Evolutionary conservation across 2,888 invertebrate species (phyloP), one percentile per base, ranked within the genome.

Genomic region (Drosophila pseudotalamancana): DNA sequence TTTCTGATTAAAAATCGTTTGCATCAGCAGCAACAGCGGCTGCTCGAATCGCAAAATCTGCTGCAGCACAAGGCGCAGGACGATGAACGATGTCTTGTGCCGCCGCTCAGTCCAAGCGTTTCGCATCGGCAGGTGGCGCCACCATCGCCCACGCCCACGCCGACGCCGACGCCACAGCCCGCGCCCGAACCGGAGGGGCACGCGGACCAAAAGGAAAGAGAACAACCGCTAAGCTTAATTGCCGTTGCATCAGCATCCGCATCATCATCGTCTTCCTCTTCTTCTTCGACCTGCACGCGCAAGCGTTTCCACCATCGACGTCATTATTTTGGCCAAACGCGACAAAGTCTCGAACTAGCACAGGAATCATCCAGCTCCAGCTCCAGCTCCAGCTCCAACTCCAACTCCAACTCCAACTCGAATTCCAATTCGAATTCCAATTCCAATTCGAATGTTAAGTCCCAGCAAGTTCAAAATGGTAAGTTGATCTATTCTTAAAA

Each of bases 1-100:
- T 97, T 97, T 92, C 92, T 97, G 88, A 96, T 97, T 89, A 97
- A 97, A 93, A 96, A 97, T 92, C 94, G 97, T 91, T 94, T 97
- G 93, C 96, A 96, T 88, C 96, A 97, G 94, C 97, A 97, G 94
- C 97, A 97, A 92, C 94, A 96, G 89, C 94, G 95, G 88, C 92
- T 97, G 90, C 93, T 95, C 92, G 97, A 97, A 92, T 94, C 95
- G 73, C 96, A 96, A 92, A 96, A 96, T 92, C 95, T 96, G 92
- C 93, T 95, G 86, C 93, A 94, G 62, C 92, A 93, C 80, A 95
- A 95, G 91, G 90, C 92, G 68, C 91, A 93, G 82, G 89, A 92
- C 68, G 91, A 92, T 78, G 94, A 95, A 89, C 92, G 80, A 8
- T 78, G 94, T 70, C 91, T 94, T 74, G 94, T 93, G 89, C 92